phyloP scores from a whole-genome alignment of 2,888 invertebrate genomes.

The Psococerastis gibbosa region DNA sequence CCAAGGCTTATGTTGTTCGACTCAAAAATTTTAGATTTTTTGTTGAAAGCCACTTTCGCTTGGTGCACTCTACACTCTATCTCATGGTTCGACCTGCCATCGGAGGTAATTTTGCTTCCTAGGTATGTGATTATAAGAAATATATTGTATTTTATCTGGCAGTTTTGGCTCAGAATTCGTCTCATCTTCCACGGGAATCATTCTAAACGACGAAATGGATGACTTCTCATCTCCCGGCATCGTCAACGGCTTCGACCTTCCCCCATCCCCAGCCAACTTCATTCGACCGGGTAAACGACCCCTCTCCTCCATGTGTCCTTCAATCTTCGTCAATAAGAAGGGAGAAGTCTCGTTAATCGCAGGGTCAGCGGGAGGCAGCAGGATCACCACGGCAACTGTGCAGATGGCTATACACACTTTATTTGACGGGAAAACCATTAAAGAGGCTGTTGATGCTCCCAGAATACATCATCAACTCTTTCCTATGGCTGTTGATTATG shows the following conservation, averaged over 20 bases:
- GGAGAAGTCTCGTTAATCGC: conserved; percentile 21
- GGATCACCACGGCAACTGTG: conserved; percentile 31
- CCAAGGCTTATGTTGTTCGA: too few relatives aligned
- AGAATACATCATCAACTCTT: conserved; percentile 76
- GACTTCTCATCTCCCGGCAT: conserved; percentile 73
- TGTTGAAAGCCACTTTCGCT: too few relatives aligned
- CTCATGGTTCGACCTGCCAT: too few relatives aligned
- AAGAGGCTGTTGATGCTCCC: conserved; percentile 44
- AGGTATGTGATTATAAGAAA: too few relatives aligned
- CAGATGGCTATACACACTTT: conserved; percentile 40
- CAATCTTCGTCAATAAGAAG: conserved; percentile 45
- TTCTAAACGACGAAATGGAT: conserved; percentile 93
- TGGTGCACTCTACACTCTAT: too few relatives aligned
- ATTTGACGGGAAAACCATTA: conserved; percentile 41
- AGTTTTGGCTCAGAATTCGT: conserved; percentile 71
- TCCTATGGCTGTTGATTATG: conserved; percentile 52
- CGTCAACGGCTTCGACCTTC: conserved; percentile 45
- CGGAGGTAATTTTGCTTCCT: too few relatives aligned
- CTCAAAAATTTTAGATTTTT: too few relatives aligned
- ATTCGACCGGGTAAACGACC: conserved; percentile 65
- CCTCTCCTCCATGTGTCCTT: conserved; percentile 71
- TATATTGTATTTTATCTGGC: conserved; percentile 22
- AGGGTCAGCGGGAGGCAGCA: conserved; percentile 35
- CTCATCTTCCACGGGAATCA: conserved; percentile 63
- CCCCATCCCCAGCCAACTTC: conserved; percentile 62